These are phyloP conservation scores for Clepsis dumicolana DNA, from an alignment of 2,888 invertebrate species.

Conservation along the genomic window DNA sequence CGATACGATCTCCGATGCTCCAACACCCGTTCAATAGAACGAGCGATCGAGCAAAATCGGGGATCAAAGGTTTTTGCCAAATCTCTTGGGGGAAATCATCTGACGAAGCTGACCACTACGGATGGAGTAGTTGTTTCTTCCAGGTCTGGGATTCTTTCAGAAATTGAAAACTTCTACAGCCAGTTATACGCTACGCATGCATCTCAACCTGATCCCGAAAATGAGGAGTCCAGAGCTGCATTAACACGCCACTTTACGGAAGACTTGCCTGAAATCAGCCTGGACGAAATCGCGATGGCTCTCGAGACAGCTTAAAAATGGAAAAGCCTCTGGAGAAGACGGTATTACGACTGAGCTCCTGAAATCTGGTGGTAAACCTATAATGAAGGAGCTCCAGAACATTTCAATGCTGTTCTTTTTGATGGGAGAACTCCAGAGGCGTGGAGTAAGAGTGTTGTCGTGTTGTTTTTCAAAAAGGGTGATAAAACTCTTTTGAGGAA, in stretches of 20 bases:
- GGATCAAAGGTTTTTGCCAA: conserved; percentile 1
- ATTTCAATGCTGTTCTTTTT: not conserved
- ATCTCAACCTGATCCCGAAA: not conserved
- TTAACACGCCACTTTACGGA: no score
- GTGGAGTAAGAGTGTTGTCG: not conserved
- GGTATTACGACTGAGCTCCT: not conserved
- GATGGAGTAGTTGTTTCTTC: no score
- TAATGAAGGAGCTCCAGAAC: not conserved
- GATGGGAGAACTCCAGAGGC: not conserved
- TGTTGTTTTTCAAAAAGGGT: not conserved
- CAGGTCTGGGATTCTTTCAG: no score
- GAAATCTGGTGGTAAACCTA: not conserved
- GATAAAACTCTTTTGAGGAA: not conserved
- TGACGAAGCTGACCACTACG: no score
- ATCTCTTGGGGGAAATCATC: no score
- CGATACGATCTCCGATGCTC: no score
- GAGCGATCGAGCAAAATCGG: not conserved
- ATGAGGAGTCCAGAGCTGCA: no score
- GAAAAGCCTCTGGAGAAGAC: no score
- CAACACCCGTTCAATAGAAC: not conserved
- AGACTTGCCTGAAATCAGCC: no score
- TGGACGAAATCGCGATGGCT: no score
- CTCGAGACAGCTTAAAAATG: no score
- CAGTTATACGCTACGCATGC: not conserved
- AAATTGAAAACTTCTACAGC: no score